Evolutionary conservation across 1,140 invertebrate genomes (phyloP), one percentile per base, ranked within the genome.

Genomic region (Zaprionus taronus): DNA sequence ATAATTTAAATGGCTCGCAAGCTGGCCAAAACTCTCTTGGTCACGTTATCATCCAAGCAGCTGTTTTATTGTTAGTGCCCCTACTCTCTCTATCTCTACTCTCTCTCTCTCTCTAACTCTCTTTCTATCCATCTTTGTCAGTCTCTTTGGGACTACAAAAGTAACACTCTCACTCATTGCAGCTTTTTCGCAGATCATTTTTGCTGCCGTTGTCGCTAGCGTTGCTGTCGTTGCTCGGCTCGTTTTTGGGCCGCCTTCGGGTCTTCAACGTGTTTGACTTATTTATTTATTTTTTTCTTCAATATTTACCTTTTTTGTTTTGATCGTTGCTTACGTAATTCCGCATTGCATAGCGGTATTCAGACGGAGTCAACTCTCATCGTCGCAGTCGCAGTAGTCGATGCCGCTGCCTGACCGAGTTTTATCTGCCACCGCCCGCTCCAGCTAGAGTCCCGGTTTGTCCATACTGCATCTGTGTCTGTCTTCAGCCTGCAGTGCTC

Each of bases 291-390:
- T 81, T 75, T 75, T 74, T 78, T 77, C 72, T 64, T 77, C 85
- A 90, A 90, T 90, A 90, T 90, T 90, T 90, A 90, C 85, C 85
- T 90, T 90, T 90, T 90, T 90, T 90, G 85, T 90, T 90, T 90
- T 90, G 85, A 83, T 90, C 86, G 56, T 53, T 36, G 71, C 81
- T 90, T 90, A 90, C 82, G 79, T 90, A 90, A 90, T 55, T 73
- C 66, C 72, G 51, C 75, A 70, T 63, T 57, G 67, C 58, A 75
- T 63, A 69, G 65, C 72, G 76, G 64, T 68, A 64, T 58, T 55
- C 65, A 17, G 47, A 5, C 65, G n/a, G 17, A 31, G 44, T 56
- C 83, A 73, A 26, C 72, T 73, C 70, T 53, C 57, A 70, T 58
- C 74, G 64, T 51, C 47, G 20, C n/a, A 24, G 56, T 34, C 49